phyloP scores from a whole-genome alignment of 2,888 invertebrate genomes.

The Junonia oenone region DNA sequence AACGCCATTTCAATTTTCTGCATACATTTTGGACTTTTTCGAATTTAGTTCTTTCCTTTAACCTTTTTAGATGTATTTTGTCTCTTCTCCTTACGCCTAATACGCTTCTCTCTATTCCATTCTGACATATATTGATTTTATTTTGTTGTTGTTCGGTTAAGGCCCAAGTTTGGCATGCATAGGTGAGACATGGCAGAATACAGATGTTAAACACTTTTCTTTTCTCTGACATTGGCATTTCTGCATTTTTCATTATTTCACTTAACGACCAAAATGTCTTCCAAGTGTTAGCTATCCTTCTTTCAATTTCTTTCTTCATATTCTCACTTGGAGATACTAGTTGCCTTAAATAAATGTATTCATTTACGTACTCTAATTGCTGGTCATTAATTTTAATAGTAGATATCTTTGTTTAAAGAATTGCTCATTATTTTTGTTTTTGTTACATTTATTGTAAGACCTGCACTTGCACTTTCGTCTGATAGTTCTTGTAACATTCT shows the following conservation, averaged over 20 bases:
- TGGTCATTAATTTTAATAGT: neutral
- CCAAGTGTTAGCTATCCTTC: constrained; percentile 7
- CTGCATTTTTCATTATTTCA: constrained; percentile 5
- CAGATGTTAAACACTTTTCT: constrained; percentile 5
- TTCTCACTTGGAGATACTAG: neutral
- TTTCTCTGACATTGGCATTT: too few relatives aligned
- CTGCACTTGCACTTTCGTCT: neutral
- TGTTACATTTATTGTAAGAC: neutral
- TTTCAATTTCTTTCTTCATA: constrained; percentile 9
- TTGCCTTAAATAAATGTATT: constrained; percentile 5
- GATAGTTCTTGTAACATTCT: neutral
- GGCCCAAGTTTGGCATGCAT: constrained; percentile 3
- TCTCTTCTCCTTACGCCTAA: neutral
- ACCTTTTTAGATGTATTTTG: too few relatives aligned
- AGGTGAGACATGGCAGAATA: neutral
- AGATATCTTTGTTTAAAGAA: neutral
- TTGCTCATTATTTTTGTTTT: too few relatives aligned
- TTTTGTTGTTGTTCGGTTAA: neutral
- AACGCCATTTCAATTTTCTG: too few relatives aligned
- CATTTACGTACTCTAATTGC: constrained; percentile 1
- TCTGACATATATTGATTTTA: constrained; percentile 1
- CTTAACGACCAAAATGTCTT: constrained; percentile 6
- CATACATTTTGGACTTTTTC: constrained; percentile 2
- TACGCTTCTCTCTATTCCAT: constrained; percentile 4
- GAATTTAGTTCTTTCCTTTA: constrained; percentile 11